Evolutionary conservation across 2,888 invertebrate genomes (phyloP), one percentile per base, ranked within the genome.

Genomic region (Willowsia nigromaculata): DNA sequence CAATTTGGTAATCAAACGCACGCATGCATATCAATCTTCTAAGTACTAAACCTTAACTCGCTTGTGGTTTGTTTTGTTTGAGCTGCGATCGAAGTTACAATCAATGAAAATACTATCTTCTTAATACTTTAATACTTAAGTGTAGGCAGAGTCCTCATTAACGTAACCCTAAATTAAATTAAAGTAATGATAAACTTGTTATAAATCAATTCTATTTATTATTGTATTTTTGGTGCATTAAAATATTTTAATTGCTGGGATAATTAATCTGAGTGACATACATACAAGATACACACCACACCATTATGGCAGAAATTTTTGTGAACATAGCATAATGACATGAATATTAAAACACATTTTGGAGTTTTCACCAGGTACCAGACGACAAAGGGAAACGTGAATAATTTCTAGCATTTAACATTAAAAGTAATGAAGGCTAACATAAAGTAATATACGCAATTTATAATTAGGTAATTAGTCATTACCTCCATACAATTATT

Each of bases 341-440:
- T 68, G 37, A 68, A 68, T 68, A 68, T 68, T 68, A 68, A 68
- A 68, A 68, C 37, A 37, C 5, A 11, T 37, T 68, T 18, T 18
- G 15, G 37, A 30, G 30, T 37, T 71, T 71, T 71, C 25, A 71
- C 43, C 71, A 71, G 71, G 71, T 71, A 71, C 71, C 40, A 71
- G 71, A 43, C 43, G 33, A 33, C 15, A 68, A 71, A 40, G 7
- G 71, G 71, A 43, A n/a, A n/a, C n/a, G n/a, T n/a, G n/a, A n/a
- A n/a, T n/a, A n/a, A n/a, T n/a, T n/a, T 33, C 40, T 7, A 59
- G 1, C 7, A 15, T 62, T 43, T 43, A 43, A 43, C 43, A 43
- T 37, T n/a, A n/a, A 62, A 13, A 27, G 13, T 62, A 33, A 5
- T 22, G 4, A 62, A 13, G n/a, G n/a, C n/a, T n/a, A n/a, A n/a